These are phyloP conservation scores for Tachina lurida DNA, from an alignment of 2,888 invertebrate genomes.

Conservation along the genomic window DNA sequence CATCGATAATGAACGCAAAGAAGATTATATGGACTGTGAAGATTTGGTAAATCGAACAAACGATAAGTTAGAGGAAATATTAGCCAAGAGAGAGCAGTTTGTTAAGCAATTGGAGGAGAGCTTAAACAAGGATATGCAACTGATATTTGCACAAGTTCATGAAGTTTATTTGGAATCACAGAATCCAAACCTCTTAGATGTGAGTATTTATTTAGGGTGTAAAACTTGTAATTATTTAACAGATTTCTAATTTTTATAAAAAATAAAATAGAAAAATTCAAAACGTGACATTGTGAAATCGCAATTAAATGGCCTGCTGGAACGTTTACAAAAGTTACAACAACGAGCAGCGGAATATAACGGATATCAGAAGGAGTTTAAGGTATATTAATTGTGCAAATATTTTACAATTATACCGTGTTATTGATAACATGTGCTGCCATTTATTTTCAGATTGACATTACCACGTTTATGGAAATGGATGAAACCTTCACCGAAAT, in stretches of 20 bases:
- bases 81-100: slow-evolving; percentile 88
- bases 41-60: slow-evolving; percentile 84
- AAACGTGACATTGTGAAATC: slow-evolving; percentile 87
- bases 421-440: no score
- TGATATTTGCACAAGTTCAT: slow-evolving; percentile 89
- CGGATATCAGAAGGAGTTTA: slow-evolving; percentile 92
- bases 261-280: slow-evolving; percentile 86
- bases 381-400: slow-evolving; percentile 83
- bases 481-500: slow-evolving; percentile 92
- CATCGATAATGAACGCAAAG: slow-evolving; percentile 88
- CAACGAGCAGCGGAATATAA: slow-evolving; percentile 89
- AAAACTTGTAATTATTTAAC: not conserved
- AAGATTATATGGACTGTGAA: slow-evolving; percentile 82
- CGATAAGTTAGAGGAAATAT: slow-evolving; percentile 85
- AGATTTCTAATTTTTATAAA: not conserved
- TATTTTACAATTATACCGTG: not conserved
- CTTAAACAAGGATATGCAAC: slow-evolving; percentile 90
- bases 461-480: slow-evolving; percentile 91
- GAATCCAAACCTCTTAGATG: slow-evolving; percentile 78
- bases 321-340: slow-evolving; percentile 86
- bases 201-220: slow-evolving; percentile 69
- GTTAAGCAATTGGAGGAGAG: slow-evolving; percentile 88
- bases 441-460: slow-evolving; percentile 86
- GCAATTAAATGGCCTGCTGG: slow-evolving; percentile 86
- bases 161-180: slow-evolving; percentile 88